Evolutionary conservation across 2,888 invertebrate genomes (phyloP).

Genomic region (Yponomeuta cagnagella): DNA sequence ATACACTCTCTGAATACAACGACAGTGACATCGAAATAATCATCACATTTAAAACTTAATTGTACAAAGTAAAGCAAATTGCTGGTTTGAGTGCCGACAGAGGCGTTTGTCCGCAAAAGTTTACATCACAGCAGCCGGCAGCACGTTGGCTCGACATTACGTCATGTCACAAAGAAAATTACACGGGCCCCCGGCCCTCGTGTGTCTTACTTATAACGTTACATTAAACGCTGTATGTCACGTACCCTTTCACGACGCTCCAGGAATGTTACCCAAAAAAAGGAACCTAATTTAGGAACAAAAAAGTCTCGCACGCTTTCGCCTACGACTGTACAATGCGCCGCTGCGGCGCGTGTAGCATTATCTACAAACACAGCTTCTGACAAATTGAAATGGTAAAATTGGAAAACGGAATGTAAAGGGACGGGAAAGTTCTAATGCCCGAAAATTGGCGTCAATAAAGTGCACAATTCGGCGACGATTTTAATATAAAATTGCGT

Average conservation of each 20-base stretch:
- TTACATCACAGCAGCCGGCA: background rate
- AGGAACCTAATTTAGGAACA: background rate
- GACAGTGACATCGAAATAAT: background rate
- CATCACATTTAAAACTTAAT: constrained; percentile 1
- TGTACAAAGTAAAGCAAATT: constrained; percentile 1
- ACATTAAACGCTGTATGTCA: constrained; percentile 3
- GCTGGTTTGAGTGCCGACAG: background rate
- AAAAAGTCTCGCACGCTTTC: background rate
- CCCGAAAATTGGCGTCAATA: background rate
- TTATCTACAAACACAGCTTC: background rate
- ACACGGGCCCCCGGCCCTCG: background rate
- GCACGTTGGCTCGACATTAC: background rate
- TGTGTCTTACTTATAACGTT: constrained; percentile 6
- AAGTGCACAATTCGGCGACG: background rate
- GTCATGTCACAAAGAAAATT: constrained; percentile 8
- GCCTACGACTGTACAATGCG: no score
- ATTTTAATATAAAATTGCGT: background rate
- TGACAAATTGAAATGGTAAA: background rate
- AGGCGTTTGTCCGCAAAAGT: background rate
- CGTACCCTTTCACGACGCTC: background rate
- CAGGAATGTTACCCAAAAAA: background rate
- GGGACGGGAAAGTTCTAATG: background rate
- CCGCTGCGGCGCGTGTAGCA: background rate
- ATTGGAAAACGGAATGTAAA: background rate
- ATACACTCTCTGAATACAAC: background rate